Conservation (phyloP, 2,113 vertebrate species). For the Calyptommatus sinebrachiatus region DNA sequence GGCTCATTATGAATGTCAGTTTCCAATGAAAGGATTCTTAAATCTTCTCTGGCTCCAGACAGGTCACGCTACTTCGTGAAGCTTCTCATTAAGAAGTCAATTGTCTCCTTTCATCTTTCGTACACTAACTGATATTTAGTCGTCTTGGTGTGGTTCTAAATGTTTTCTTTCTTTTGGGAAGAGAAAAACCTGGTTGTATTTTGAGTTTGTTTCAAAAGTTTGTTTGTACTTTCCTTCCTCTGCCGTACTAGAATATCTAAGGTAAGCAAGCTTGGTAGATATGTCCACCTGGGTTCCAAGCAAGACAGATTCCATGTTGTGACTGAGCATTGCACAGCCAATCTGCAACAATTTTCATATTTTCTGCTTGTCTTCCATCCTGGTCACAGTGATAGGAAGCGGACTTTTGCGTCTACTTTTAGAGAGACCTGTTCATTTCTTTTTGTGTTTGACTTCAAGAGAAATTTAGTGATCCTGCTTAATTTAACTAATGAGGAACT, state of each 20-base stretch:
- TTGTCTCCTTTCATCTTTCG: neutral
- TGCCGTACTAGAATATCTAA: neutral
- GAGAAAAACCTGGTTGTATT: neutral
- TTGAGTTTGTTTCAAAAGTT: neutral
- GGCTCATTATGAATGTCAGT: neutral
- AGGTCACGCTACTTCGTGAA: rapidly evolving
- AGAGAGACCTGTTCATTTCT: neutral
- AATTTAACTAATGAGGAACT: too few species aligned
- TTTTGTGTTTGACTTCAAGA: too few species aligned
- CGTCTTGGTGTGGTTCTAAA: neutral
- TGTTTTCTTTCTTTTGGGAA: neutral
- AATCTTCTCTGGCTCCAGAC: neutral
- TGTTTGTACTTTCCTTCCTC: neutral
- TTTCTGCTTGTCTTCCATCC: neutral
- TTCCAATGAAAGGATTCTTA: neutral
- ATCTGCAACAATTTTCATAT: neutral
- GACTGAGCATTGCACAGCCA: neutral
- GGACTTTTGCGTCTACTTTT: neutral
- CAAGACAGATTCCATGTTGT: too few species aligned
- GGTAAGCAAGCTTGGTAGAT: neutral
- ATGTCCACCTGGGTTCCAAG: too few species aligned
- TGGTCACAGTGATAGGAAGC: neutral
- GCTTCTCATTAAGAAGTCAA: neutral
- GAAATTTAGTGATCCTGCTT: too few species aligned
- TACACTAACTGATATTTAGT: neutral